phyloP scores from a whole-genome alignment of 2,113 vertebrate genomes.

The Archilochus colubris region DNA sequence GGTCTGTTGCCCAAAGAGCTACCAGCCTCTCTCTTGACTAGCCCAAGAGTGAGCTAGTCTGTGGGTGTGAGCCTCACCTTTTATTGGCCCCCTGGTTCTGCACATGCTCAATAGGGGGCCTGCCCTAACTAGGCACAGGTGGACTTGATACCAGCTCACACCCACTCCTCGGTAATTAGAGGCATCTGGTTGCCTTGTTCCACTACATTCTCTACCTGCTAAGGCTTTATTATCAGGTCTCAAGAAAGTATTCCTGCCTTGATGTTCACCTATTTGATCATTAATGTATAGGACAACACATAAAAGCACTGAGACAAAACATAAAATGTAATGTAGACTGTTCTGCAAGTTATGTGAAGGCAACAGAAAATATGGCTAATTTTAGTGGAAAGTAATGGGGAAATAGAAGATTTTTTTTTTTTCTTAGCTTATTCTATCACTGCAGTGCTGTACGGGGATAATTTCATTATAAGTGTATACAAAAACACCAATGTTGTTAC shows the following conservation, averaged over 20 bases:
- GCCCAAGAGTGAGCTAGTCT: no score
- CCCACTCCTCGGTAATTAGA: no score
- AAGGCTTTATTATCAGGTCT: not conserved
- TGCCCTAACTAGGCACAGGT: no score
- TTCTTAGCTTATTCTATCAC: not conserved
- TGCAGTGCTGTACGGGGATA: not conserved
- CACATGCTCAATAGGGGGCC: no score
- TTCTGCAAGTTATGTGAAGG: not conserved
- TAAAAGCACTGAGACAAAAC: not conserved
- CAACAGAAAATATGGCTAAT: not conserved
- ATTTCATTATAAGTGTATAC: not conserved
- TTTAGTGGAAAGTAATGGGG: not conserved
- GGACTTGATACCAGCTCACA: no score
- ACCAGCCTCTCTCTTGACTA: no score
- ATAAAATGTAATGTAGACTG: not conserved
- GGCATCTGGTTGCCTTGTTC: no score
- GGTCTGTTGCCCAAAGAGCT: no score
- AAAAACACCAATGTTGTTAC: not conserved
- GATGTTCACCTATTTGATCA: not conserved
- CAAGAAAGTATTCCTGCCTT: not conserved
- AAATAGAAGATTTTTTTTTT: not conserved
- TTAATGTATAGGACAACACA: not conserved
- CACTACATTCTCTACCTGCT: not conserved
- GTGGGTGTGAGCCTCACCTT: no score
- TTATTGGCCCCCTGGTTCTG: no score